Evolutionary conservation across 2,888 invertebrate species (phyloP).

Genomic region (Athrips mouffetella): DNA sequence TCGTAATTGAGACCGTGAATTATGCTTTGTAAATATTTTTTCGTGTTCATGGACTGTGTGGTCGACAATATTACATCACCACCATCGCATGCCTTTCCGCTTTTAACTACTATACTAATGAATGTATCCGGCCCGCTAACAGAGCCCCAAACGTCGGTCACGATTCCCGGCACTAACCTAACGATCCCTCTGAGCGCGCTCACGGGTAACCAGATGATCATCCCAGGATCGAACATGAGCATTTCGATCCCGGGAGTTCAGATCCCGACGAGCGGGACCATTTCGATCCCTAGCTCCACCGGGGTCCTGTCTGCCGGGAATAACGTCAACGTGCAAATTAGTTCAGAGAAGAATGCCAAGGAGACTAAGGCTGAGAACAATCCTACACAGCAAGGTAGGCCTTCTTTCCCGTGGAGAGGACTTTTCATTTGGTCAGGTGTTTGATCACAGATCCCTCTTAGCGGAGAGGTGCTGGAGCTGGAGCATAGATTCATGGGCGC

Average conservation of each 20-base stretch:
- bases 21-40: too few relatives aligned
- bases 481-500: too few relatives aligned
- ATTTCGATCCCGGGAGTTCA: slow-evolving; percentile 64
- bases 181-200: slow-evolving; percentile 76
- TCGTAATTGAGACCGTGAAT: too few relatives aligned
- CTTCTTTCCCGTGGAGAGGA: slow-evolving; percentile 25
- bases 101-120: slow-evolving; percentile 70
- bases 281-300: slow-evolving; percentile 49
- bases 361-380: slow-evolving; percentile 33
- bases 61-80: slow-evolving; percentile 13
- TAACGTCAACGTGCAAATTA: slow-evolving; percentile 30
- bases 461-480: too few relatives aligned
- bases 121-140: slow-evolving; percentile 55
- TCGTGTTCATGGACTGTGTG: too few relatives aligned
- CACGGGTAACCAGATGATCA: slow-evolving; percentile 71
- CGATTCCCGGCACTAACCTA: slow-evolving; percentile 81
- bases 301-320: slow-evolving; percentile 38
- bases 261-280: slow-evolving; percentile 43
- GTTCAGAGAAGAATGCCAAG: slow-evolving; percentile 78
- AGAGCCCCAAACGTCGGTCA: slow-evolving; percentile 76
- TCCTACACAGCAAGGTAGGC: slow-evolving; percentile 62
- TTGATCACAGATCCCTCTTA: too few relatives aligned
- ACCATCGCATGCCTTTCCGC: slow-evolving; percentile 53
- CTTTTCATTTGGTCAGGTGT: too few relatives aligned
- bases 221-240: slow-evolving; percentile 74